Percentiles rank a stretch among this genome's conserved stretches.
These are phyloP conservation scores for human (Homo sapiens) DNA, from an alignment of 2,113 vertebrate genomes.

Conservation along the genomic window DNA sequence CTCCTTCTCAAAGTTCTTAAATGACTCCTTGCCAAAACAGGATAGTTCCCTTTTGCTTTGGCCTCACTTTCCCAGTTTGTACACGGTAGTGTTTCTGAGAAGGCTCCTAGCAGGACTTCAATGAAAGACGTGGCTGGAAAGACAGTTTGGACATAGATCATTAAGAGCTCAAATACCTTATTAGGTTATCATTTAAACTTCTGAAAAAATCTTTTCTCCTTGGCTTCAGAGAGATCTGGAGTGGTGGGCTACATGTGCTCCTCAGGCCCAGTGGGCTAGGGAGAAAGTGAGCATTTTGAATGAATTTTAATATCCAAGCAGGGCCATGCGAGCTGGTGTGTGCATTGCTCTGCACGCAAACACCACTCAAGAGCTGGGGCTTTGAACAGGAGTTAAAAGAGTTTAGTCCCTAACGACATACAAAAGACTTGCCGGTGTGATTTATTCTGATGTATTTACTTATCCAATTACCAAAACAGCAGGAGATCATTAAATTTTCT, in stretches of 20 bases:
- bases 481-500: constrained; percentile 96
- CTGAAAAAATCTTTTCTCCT: not conserved
- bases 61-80: constrained; percentile 4
- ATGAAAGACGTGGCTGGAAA: not conserved
- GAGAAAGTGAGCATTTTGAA: constrained; percentile 52
- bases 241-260: not conserved
- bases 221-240: constrained; percentile 10
- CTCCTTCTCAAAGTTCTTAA: constrained; percentile 47
- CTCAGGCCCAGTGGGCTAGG: constrained; percentile 34
- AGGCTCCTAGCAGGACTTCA: not conserved
- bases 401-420: constrained; percentile 74
- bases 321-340: constrained; percentile 11
- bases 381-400: constrained; percentile 83
- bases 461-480: constrained; percentile 99
- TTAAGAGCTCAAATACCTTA: constrained; percentile 18
- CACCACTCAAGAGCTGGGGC: constrained; percentile 69
- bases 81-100: constrained; percentile 36
- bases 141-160: not conserved
- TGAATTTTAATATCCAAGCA: constrained; percentile 59
- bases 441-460: constrained; percentile 96
- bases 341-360: constrained; percentile 58
- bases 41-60: not conserved
- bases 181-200: not conserved
- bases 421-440: constrained; percentile 82
- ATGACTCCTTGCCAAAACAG: constrained; percentile 14